Conservation (phyloP, 2,888 invertebrate species). For the Dasypogon diadema region DNA sequence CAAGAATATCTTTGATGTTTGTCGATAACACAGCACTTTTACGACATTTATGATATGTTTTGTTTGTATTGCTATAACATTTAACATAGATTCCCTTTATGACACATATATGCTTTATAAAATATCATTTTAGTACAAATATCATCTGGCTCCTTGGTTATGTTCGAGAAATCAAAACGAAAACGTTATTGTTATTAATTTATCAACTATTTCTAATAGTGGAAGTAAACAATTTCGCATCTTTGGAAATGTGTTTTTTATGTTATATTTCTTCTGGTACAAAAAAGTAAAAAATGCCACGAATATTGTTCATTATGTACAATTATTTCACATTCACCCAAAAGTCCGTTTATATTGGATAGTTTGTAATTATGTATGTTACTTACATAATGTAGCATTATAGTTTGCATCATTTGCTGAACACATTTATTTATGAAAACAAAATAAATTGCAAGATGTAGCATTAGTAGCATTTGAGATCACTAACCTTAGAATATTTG, state of each 20-base stretch:
- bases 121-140: constrained; percentile 24
- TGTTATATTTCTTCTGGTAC: neutral
- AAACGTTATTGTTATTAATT: constrained; percentile 2
- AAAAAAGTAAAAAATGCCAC: constrained; percentile 27
- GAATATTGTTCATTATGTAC: constrained; percentile 29
- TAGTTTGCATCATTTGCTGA: too few relatives aligned
- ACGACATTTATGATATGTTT: constrained; percentile 69
- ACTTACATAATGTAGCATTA: too few relatives aligned
- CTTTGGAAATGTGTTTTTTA: neutral
- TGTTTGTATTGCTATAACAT: constrained; percentile 68
- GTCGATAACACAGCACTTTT: constrained; percentile 65
- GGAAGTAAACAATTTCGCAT: neutral
- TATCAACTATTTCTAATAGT: neutral
- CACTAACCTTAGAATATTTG: too few relatives aligned
- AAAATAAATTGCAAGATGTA: too few relatives aligned
- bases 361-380: too few relatives aligned
- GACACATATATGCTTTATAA: constrained; percentile 53
- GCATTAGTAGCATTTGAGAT: too few relatives aligned
- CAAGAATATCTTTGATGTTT: constrained; percentile 56
- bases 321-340: constrained; percentile 15
- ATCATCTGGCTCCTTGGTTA: constrained; percentile 1
- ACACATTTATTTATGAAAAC: too few relatives aligned
- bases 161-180: neutral
- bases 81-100: constrained; percentile 60
- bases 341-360: neutral